Evolutionary conservation across 2,888 invertebrate genomes (phyloP).

Genomic region (Conomelus anceps): DNA sequence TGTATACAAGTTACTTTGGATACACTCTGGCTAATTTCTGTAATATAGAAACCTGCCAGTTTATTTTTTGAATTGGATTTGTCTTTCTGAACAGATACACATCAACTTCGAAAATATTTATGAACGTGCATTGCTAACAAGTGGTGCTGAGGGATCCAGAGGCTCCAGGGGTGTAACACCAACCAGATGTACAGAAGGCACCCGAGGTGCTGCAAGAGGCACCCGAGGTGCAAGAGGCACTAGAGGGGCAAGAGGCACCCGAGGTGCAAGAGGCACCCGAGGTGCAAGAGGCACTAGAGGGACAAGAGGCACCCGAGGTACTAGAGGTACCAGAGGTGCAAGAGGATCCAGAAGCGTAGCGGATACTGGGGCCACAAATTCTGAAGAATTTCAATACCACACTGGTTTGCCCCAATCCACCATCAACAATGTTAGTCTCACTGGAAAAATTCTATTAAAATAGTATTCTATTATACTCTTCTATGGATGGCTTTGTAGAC

Average conservation of each 20-base stretch:
- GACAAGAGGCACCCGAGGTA: neutral
- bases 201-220: neutral
- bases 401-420: too few species aligned
- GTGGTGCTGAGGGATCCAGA: neutral
- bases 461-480: too few species aligned
- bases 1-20: too few species aligned
- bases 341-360: too few species aligned
- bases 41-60: neutral
- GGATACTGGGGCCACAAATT: too few species aligned
- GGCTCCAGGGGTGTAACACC: neutral
- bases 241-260: neutral
- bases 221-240: neutral
- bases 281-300: neutral
- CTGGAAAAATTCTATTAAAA: too few species aligned
- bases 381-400: too few species aligned
- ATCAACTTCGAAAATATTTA: too few species aligned
- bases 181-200: neutral
- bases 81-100: neutral
- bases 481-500: too few species aligned
- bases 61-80: neutral
- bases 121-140: neutral
- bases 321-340: neutral
- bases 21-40: neutral
- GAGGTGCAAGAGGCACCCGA: neutral
- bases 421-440: too few species aligned